A percentile compares a stretch with the other conserved stretches of the same genome.
Evolutionary conservation across 2,888 invertebrate genomes (phyloP).

Genomic region (Sinentomon sp.): DNA sequence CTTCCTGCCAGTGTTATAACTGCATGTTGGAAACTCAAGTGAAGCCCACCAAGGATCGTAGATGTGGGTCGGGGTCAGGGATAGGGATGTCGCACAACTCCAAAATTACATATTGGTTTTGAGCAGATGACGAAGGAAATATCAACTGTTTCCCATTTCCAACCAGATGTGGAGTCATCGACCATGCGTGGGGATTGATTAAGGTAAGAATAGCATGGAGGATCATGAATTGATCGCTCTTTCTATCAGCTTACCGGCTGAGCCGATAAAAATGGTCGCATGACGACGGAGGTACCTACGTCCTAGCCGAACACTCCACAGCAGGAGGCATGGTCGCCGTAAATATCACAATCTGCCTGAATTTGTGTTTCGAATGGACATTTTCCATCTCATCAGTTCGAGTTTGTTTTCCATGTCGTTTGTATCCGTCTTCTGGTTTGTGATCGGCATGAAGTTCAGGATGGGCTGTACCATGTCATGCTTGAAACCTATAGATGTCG

Average conservation of each 20-base stretch:
- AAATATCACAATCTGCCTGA: slow-evolving; percentile 98
- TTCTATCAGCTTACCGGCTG: slow-evolving; percentile 87
- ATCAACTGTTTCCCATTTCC: too few species aligned
- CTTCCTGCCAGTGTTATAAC: too few species aligned
- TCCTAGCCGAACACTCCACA: slow-evolving; percentile 80
- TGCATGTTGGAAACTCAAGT: too few species aligned
- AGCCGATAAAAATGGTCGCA: slow-evolving; percentile 90
- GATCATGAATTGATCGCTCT: slow-evolving; percentile 93
- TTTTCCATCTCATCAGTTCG: slow-evolving; percentile 68
- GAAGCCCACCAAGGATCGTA: too few species aligned
- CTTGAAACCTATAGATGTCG: slow-evolving; percentile 99
- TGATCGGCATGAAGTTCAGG: slow-evolving; percentile 87
- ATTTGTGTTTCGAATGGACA: slow-evolving; percentile 86
- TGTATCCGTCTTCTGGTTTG: slow-evolving; percentile 89
- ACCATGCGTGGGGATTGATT: slow-evolving; percentile 99
- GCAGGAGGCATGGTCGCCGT: slow-evolving; percentile 99
- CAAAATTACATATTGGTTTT: too few species aligned
- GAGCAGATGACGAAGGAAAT: too few species aligned
- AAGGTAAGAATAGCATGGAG: slow-evolving; percentile 96
- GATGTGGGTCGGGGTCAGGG: too few species aligned
- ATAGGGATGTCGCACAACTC: too few species aligned
- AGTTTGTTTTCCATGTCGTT: slow-evolving; percentile 92
- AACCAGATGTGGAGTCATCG: slow-evolving; percentile 81
- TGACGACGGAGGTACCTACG: slow-evolving; percentile 82
- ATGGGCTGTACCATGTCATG: slow-evolving; percentile 94